Evolutionary conservation across 2,113 vertebrate species (phyloP), one percentile per base, ranked within the genome.

Genomic region (Romanogobio albipinnatus): DNA sequence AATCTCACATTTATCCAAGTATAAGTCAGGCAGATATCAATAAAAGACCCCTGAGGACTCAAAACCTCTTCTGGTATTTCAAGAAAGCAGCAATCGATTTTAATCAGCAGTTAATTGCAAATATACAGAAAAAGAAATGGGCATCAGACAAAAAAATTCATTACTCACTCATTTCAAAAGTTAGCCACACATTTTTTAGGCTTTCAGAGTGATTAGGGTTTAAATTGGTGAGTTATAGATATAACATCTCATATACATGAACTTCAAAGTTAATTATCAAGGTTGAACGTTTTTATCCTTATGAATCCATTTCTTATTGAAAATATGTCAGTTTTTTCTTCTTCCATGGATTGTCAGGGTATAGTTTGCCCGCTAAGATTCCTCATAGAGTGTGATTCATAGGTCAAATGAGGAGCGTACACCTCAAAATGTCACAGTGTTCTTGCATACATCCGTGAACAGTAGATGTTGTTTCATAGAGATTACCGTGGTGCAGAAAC

Each of bases 81-180:
- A 79, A 74, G 59, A 80, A 77, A 59, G 85, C 66, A 73, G 71
- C 71, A 71, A 70, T 84, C 61, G 10, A 70, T 77, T 85, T 89
- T 88, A 88, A 92, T 92, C 88, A 78, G 73, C 83, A 81, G 86
- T 26, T 84, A 90, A 87, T 79, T 22, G 76, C 81, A 77, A 76
- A 81, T 77, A 22, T 36, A 87, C 84, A 85, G 61, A 66, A 76
- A 39, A 71, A 33, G 5, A 76, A 73, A 86, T 85, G 51, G n/a
- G 5, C 81, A 68, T 7, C 15, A 13, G n/a, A 43, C 22, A 71
- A 3, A 78, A 82, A 78, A 10, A 86, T 43, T 43, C 33, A 78
- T 73, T 9, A 78, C 19, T 77, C 33, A 39, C 70, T 76, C 81
- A 71, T 8, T 77, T 58, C 4, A 64, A 43, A 53, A 26, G 9